Base-by-base conservation (phyloP, 2,888 invertebrate genomes). In the Lapara coniferarum region DNA sequence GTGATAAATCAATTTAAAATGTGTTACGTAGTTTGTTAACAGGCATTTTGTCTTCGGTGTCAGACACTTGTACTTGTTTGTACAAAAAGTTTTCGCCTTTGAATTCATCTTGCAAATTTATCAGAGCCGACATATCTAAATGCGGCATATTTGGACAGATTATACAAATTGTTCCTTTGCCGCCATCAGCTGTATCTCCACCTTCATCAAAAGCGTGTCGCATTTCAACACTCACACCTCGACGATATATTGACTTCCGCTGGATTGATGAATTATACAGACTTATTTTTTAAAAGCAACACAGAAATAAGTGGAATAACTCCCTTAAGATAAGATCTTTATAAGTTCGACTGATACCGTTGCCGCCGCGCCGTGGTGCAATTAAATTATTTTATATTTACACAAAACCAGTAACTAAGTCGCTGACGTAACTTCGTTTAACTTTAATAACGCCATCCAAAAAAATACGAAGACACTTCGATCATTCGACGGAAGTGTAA, bases 131-230 rank as follows among this genome's bases (percentile, higher is more conserved):
- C 74, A 77, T 76, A 90, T 90, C 90, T 86, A 83, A 85, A 83
- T 80, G 82, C 76, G 74, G 77, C 80, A 79, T 84, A 89, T 90
- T 87, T 84, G 84, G 87, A 81, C 83, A 81, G 79, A 85, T 85
- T 80, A 82, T 84, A 90, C 90, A 90, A 91, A 92, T 89, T 84
- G 86, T 80, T 81, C 78, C 84, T 89, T 90, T 89, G 86, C 87
- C 89, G 89, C 89, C 88, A 84, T 74, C 73, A 71, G 68, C 53
- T 72, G 82, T 89, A 92, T 92, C 92, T 74, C 68, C 67, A 70
- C 69, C 77, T 80, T 72, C 76, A 92, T 91, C 89, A 71, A 76
- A 74, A 73, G 73, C 73, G 74, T 75, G 76, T 77, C 79, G 78
- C 83, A 81, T 87, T 86, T 87, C 82, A 84, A 87, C 86, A 85